phyloP scores from a whole-genome alignment of 2,888 invertebrate species.

The Disparrhopalites patrizii region DNA sequence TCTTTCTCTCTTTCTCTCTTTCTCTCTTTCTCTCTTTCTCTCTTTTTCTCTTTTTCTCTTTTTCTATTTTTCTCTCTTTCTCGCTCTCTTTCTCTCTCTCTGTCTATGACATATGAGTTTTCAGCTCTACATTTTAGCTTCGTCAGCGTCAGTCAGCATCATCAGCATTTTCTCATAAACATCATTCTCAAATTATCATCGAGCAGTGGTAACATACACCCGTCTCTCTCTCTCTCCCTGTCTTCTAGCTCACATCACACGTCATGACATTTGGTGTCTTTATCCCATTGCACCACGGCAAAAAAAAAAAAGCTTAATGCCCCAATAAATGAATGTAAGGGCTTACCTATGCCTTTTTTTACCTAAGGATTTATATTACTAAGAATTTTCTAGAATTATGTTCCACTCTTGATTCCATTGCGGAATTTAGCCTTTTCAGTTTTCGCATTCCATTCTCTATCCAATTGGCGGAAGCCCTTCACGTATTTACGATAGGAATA shows the following conservation, averaged over 20 bases:
- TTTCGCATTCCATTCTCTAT: no score
- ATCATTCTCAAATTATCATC: slow-evolving; percentile 2
- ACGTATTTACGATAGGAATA: no score
- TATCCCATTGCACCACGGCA: no score
- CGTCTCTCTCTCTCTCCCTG: neutral
- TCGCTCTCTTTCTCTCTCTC: slow-evolving; percentile 2
- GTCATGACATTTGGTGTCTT: neutral
- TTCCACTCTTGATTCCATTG: no score
- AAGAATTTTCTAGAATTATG: no score
- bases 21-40: neutral
- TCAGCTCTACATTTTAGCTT: neutral
- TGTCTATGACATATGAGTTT: slow-evolving; percentile 9
- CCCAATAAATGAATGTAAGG: no score
- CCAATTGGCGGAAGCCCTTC: no score
- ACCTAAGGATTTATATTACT: no score
- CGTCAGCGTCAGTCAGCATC: slow-evolving; percentile 16
- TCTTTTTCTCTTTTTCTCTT: no score
- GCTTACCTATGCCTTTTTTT: no score
- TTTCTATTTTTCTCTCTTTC: neutral
- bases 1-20: neutral
- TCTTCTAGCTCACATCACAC: neutral
- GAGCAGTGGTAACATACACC: slow-evolving; percentile 1
- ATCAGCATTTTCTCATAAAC: slow-evolving; percentile 12
- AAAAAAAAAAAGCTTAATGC: no score
- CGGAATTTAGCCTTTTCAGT: no score